A percentile compares a stretch with the other conserved stretches of the same genome.
phyloP scores from a whole-genome alignment of 2,888 invertebrate species.

The Meta bourneti region DNA sequence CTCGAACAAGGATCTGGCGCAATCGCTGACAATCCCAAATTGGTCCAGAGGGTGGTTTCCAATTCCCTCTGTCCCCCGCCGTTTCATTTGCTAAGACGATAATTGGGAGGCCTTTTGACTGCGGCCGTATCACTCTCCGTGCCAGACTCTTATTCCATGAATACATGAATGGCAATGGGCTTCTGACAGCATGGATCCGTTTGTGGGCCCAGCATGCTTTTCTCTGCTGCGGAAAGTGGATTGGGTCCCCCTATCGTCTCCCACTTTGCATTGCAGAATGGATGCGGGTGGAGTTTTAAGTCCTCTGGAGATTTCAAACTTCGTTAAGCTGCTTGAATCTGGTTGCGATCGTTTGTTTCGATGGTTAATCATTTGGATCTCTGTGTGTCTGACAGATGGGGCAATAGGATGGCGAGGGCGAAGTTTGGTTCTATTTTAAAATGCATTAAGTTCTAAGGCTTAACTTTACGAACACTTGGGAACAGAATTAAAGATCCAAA shows the following conservation, averaged over 20 bases:
- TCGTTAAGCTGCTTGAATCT: too few species aligned
- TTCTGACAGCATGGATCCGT: not conserved
- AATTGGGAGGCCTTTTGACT: slow-evolving; percentile 50
- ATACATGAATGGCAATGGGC: slow-evolving; percentile 60
- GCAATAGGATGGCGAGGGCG: too few species aligned
- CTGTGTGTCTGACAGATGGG: too few species aligned
- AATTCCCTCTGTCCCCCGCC: slow-evolving; percentile 19
- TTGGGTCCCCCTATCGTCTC: not conserved
- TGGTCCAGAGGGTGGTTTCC: not conserved
- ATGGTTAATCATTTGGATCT: too few species aligned
- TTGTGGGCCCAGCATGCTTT: slow-evolving; percentile 9
- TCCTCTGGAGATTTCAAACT: not conserved
- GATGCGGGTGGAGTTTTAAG: not conserved
- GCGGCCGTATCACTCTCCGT: slow-evolving; percentile 14
- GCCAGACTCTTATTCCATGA: slow-evolving; percentile 42
- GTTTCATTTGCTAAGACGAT: slow-evolving; percentile 63
- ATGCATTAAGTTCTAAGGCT: too few species aligned
- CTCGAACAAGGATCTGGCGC: not conserved
- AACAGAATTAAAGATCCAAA: too few species aligned
- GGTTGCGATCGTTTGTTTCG: too few species aligned
- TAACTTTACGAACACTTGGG: too few species aligned
- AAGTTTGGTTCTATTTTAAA: too few species aligned
- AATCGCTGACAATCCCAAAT: not conserved
- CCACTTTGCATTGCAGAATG: not conserved
- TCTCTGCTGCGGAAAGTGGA: too few species aligned